A percentile compares a stretch with the other conserved stretches of the same genome.
phyloP scores from a whole-genome alignment of 2,888 invertebrate genomes.

The Phaedon cochleariae region DNA sequence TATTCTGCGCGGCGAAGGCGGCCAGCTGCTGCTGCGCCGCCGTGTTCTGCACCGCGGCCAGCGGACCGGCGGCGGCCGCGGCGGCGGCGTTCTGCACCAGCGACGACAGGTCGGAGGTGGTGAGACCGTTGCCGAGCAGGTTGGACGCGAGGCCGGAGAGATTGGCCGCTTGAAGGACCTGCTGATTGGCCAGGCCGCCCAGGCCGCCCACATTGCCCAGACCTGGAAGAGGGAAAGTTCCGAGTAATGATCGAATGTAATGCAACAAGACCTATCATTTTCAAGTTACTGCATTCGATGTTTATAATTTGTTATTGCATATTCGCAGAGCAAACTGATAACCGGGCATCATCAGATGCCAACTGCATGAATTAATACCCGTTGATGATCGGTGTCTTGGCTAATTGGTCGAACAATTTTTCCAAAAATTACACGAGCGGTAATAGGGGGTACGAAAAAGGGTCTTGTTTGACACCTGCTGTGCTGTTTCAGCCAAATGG shows the following conservation, averaged over 20 bases:
- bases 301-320: conserved; percentile 33
- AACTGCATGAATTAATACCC: conserved; percentile 29
- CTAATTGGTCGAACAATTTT: conserved; percentile 18
- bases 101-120: conserved; percentile 33
- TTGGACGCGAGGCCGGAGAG: conserved; percentile 39
- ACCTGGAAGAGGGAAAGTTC: conserved; percentile 44
- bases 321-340: conserved; percentile 29
- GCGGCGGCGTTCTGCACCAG: conserved; percentile 36
- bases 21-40: conserved; percentile 26
- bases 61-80: too few relatives aligned
- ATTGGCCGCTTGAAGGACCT: conserved; percentile 36
- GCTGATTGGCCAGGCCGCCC: conserved; percentile 33
- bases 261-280: conserved; percentile 35
- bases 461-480: too few relatives aligned
- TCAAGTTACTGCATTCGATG: conserved; percentile 28
- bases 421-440: too few relatives aligned
- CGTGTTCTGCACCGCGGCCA: conserved; percentile 19
- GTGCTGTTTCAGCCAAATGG: too few relatives aligned
- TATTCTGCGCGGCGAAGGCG: conserved; percentile 24
- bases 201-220: conserved; percentile 66
- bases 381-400: conserved; percentile 21
- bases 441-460: too few relatives aligned
- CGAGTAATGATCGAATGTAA: conserved; percentile 8
- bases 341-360: conserved; percentile 26
- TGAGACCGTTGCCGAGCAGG: conserved; percentile 35